Conservation (phyloP, 2,888 invertebrate species). For the Diploptera punctata region DNA sequence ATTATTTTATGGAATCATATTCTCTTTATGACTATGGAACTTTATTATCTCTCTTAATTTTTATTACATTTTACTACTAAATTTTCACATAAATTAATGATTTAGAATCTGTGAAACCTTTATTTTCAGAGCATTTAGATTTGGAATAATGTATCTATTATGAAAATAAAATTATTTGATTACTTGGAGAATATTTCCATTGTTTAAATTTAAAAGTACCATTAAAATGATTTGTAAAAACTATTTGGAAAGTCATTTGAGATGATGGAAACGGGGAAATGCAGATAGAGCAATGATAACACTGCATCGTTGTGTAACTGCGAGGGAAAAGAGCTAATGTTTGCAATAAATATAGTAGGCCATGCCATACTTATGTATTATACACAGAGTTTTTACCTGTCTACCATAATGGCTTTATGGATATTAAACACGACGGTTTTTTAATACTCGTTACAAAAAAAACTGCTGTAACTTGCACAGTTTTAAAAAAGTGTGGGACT, state of each 20-base stretch:
- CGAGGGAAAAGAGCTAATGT: neutral
- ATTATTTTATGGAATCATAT: no score
- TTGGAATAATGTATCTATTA: no score
- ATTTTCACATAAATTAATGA: no score
- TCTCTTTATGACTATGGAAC: no score
- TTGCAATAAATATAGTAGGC: neutral
- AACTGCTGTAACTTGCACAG: neutral
- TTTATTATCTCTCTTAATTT: no score
- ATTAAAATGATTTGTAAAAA: no score
- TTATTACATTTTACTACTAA: no score
- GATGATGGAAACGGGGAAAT: neutral
- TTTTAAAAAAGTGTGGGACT: conserved; percentile 7
- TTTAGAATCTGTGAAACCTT: no score
- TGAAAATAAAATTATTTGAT: no score
- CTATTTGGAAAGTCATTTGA: neutral
- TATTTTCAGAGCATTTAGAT: no score
- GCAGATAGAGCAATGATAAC: neutral
- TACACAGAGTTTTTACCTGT: neutral
- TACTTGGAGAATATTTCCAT: no score
- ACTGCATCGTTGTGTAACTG: neutral
- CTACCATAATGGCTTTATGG: conserved; percentile 18
- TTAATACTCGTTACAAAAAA: neutral
- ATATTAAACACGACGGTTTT: conserved; percentile 5
- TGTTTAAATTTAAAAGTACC: no score
- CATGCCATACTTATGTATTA: neutral